A percentile compares a stretch with the other conserved stretches of the same genome.
phyloP scores from a whole-genome alignment of 2,888 invertebrate genomes.

The Cetonia aurata region DNA sequence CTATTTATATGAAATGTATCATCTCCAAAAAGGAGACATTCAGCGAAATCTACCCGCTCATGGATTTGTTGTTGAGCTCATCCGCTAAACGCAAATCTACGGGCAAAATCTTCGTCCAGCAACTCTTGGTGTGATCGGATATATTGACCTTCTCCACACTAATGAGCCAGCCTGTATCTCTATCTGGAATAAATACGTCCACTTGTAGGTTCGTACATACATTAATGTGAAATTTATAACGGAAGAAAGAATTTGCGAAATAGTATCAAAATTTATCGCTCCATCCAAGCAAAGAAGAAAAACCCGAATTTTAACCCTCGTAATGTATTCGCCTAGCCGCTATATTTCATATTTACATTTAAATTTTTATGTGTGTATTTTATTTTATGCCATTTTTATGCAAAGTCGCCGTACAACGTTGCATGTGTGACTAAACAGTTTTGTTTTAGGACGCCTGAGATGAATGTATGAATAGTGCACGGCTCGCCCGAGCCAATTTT shows the following conservation, averaged over 20 bases:
- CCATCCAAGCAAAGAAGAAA: not conserved
- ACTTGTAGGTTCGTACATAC: not conserved
- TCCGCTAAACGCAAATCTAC: too few species aligned
- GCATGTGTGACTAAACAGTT: constrained; percentile 20
- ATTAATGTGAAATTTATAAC: constrained; percentile 24
- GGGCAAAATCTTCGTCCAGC: too few species aligned
- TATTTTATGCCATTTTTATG: constrained; percentile 30
- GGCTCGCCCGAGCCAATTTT: not conserved
- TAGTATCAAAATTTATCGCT: constrained; percentile 29
- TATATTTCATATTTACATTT: constrained; percentile 37
- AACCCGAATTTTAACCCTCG: constrained; percentile 13
- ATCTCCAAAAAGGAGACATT: too few species aligned
- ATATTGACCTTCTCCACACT: too few species aligned
- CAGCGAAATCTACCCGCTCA: too few species aligned
- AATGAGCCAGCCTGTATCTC: too few species aligned
- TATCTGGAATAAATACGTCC: not conserved
- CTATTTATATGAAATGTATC: too few species aligned
- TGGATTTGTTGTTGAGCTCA: too few species aligned
- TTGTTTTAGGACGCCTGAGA: constrained; percentile 15
- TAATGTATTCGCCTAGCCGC: constrained; percentile 1
- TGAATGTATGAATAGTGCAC: constrained; percentile 1
- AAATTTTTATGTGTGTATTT: constrained; percentile 35
- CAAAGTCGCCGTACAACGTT: constrained; percentile 9
- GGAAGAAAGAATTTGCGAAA: constrained; percentile 4
- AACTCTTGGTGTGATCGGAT: too few species aligned